Evolutionary conservation across 2,888 invertebrate species (phyloP).

Genomic region (Andrena trimmerana): DNA sequence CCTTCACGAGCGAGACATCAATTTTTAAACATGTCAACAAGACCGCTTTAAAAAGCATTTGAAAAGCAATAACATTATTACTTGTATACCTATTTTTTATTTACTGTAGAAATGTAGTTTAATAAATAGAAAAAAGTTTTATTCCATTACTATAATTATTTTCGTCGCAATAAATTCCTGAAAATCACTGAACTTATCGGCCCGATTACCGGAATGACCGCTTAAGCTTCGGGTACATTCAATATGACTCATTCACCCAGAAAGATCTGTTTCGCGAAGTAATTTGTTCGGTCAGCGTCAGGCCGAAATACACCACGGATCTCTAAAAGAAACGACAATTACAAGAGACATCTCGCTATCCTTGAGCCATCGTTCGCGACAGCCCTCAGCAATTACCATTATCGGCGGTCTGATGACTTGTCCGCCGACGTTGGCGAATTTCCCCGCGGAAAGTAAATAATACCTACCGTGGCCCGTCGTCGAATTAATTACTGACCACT

Average conservation of each 20-base stretch:
- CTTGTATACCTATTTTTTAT: too few species aligned
- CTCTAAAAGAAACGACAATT: conserved; percentile 10
- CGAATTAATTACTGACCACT: conserved; percentile 68
- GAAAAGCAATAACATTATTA: too few species aligned
- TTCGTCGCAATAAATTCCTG: too few species aligned
- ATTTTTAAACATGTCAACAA: too few species aligned
- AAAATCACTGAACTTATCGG: too few species aligned
- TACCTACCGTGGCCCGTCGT: conserved; percentile 46
- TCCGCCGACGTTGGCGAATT: conserved; percentile 28
- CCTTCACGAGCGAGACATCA: too few species aligned
- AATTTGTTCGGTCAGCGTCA: conserved; percentile 32
- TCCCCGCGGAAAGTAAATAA: conserved; percentile 54
- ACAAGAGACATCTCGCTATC: conserved; percentile 23
- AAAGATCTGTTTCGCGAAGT: neutral
- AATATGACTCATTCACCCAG: neutral
- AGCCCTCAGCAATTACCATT: conserved; percentile 29
- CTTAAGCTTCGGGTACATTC: neutral
- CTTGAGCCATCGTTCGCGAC: neutral
- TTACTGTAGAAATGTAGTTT: too few species aligned
- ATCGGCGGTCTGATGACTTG: conserved; percentile 6
- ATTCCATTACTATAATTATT: too few species aligned
- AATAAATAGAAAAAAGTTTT: too few species aligned
- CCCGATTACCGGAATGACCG: too few species aligned
- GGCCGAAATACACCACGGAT: neutral
- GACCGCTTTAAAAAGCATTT: too few species aligned